These are phyloP conservation scores for Eupelmus urozonus DNA, from an alignment of 2,888 invertebrate species.

Conservation along the genomic window DNA sequence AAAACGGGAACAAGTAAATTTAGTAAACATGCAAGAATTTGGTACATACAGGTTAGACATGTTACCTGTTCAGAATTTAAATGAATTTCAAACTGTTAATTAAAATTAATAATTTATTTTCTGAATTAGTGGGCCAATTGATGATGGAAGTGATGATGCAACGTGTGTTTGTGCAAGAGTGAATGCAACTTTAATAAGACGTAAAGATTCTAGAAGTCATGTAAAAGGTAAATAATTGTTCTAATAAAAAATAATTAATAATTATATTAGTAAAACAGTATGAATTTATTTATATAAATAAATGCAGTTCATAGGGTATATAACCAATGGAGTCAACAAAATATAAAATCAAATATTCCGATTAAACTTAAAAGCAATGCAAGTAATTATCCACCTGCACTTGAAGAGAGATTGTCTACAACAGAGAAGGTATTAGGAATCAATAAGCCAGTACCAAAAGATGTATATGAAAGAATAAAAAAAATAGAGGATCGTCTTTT, in stretches of 20 bases:
- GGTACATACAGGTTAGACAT: conserved; percentile 76
- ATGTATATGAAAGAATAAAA: conserved; percentile 85
- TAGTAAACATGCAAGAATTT: conserved; percentile 87
- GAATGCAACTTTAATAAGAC: conserved; percentile 84
- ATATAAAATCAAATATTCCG: conserved; percentile 68
- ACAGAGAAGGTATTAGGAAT: conserved; percentile 83
- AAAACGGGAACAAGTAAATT: conserved; percentile 87
- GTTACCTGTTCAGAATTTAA: neutral
- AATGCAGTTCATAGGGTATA: conserved; percentile 83
- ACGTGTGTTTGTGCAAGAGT: conserved; percentile 86
- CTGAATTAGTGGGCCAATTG: conserved; percentile 17
- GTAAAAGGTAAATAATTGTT: conserved; percentile 82
- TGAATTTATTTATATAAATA: conserved; percentile 32
- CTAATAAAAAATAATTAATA: conserved; percentile 26
- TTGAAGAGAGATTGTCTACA: conserved; percentile 84
- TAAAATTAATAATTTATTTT: conserved; percentile 11
- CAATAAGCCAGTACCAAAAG: conserved; percentile 80
- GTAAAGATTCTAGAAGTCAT: conserved; percentile 88
- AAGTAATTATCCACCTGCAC: conserved; percentile 76
- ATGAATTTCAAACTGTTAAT: neutral
- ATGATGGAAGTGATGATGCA: conserved; percentile 71
- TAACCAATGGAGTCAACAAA: conserved; percentile 86
- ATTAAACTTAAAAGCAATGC: conserved; percentile 25
- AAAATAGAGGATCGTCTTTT: conserved; percentile 86
- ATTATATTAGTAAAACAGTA: neutral